Conservation (phyloP, 2,888 invertebrate genomes). For the Cecidostiba fungosa region DNA sequence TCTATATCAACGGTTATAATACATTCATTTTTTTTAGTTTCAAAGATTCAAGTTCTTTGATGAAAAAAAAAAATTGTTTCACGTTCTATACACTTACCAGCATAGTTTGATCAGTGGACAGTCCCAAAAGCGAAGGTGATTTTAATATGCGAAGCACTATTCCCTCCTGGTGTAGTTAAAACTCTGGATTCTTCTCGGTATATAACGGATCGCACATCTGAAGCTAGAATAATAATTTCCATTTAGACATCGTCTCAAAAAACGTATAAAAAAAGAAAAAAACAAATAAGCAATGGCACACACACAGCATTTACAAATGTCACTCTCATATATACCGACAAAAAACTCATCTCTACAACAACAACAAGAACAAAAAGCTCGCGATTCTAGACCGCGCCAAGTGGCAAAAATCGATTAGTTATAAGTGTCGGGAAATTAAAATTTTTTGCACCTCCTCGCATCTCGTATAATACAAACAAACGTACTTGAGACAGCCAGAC, state of each 20-base stretch:
- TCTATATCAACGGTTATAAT: no score
- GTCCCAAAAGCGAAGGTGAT: not conserved
- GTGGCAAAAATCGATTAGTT: not conserved
- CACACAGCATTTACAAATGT: not conserved
- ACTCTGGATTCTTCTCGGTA: constrained; percentile 71
- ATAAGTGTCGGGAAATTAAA: not conserved
- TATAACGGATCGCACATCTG: constrained; percentile 67
- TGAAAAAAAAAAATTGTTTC: not conserved
- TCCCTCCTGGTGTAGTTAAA: not conserved
- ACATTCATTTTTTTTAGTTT: not conserved
- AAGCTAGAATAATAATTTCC: not conserved
- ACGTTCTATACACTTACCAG: not conserved
- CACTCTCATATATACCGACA: not conserved
- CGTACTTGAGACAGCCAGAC: not conserved
- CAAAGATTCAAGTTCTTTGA: not conserved
- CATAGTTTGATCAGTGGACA: not conserved
- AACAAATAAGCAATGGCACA: not conserved
- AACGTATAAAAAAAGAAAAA: not conserved
- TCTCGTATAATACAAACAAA: not conserved
- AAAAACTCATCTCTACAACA: no score
- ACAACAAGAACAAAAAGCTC: not conserved
- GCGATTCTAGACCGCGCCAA: not conserved
- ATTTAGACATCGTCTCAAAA: not conserved
- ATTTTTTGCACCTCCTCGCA: not conserved
- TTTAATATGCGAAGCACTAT: constrained; percentile 12